phyloP scores from a whole-genome alignment of 2,797 vertebrate species.

The Lates japonicus region DNA sequence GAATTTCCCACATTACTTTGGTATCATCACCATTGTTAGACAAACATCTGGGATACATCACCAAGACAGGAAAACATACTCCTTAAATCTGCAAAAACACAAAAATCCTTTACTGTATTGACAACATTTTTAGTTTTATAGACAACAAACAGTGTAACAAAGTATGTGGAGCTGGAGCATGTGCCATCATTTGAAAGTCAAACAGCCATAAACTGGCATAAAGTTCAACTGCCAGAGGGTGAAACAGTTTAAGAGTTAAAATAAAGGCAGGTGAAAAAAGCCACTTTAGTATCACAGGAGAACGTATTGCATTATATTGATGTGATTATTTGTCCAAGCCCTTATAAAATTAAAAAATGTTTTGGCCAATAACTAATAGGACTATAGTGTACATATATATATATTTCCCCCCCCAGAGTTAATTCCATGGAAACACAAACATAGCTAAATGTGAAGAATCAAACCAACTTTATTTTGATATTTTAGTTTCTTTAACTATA shows the following conservation, averaged over 20 bases:
- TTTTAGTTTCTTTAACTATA: neutral
- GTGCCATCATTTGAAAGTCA: slow-evolving; percentile 21
- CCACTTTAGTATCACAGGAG: neutral
- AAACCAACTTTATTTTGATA: slow-evolving; percentile 1
- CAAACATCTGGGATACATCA: neutral
- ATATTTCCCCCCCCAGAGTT: neutral
- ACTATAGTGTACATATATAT: too few species aligned
- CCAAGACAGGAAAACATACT: neutral
- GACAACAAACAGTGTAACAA: neutral
- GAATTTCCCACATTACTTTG: slow-evolving; percentile 11
- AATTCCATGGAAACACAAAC: slow-evolving; percentile 3
- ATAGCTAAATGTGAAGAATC: neutral
- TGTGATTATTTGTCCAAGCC: slow-evolving; percentile 13
- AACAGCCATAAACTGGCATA: neutral
- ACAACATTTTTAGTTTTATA: neutral
- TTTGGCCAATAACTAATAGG: too few species aligned
- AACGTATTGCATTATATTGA: neutral
- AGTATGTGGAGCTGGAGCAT: neutral
- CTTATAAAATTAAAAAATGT: neutral
- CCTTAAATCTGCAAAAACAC: slow-evolving; percentile 4
- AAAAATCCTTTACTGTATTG: neutral
- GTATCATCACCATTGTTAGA: neutral
- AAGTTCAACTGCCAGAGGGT: neutral
- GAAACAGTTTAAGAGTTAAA: neutral
- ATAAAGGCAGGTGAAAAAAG: neutral